phyloP scores from a whole-genome alignment of 23 tunicate genomes.

The Styela clava region DNA sequence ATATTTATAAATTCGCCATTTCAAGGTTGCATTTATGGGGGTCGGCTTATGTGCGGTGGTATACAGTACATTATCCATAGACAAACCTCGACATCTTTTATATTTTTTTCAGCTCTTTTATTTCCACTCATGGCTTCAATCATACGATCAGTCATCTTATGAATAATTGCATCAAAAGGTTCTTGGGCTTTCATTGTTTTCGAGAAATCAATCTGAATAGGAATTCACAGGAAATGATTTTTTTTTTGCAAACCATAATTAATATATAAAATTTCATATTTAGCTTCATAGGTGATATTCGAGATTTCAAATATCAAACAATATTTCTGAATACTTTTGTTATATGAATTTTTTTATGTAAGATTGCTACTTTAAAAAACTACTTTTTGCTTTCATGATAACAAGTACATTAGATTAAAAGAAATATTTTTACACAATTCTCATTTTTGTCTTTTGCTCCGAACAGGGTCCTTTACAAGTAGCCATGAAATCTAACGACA shows the following conservation, averaged over 20 bases:
- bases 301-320: neutral
- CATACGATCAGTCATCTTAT: conserved; percentile 83
- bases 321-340: neutral
- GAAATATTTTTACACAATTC: no score
- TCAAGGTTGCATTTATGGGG: no score
- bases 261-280: neutral
- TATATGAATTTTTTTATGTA: neutral
- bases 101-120: conserved; percentile 46
- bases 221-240: no score
- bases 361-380: no score
- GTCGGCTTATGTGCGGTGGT: no score
- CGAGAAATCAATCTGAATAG: conserved; percentile 60
- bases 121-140: conserved; percentile 77
- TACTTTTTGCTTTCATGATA: no score
- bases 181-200: conserved; percentile 62
- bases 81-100: conserved; percentile 60
- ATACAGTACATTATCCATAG: no score
- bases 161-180: conserved; percentile 83
- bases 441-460: no score
- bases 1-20: no score
- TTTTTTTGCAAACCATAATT: neutral
- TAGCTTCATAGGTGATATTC: neutral
- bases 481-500: no score
- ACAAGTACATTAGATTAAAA: no score
- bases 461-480: no score